phyloP scores from a whole-genome alignment of 2,113 vertebrate species.

The Ellobius talpinus region DNA sequence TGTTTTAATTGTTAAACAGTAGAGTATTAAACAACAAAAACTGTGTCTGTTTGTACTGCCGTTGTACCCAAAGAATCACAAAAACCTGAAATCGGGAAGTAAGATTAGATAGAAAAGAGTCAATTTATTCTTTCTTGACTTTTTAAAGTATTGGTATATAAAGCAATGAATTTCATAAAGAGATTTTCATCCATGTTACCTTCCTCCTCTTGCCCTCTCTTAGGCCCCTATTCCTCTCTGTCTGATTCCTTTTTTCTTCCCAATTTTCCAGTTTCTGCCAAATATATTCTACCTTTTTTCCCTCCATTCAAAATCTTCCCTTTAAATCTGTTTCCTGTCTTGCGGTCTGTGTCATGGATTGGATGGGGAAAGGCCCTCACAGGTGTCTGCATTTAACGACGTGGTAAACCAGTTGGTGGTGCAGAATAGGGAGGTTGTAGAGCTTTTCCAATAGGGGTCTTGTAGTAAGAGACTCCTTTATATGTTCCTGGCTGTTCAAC shows the following conservation, averaged over 20 bases:
- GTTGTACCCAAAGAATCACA: background rate
- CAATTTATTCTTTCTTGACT: background rate
- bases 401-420: background rate
- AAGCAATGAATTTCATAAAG: background rate
- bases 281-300: background rate
- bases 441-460: background rate
- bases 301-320: background rate
- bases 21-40: background rate
- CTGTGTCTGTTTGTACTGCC: no score
- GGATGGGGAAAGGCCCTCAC: background rate
- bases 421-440: background rate
- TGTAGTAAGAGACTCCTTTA: no score
- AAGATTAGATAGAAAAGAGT: background rate
- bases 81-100: background rate
- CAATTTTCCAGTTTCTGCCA: background rate
- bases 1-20: background rate
- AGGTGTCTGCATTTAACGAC: background rate
- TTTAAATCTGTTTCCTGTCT: background rate
- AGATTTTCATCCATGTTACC: background rate
- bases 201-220: background rate
- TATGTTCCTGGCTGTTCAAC: no score
- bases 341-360: background rate
- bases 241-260: no score
- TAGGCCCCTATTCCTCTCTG: background rate
- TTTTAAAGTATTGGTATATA: background rate